Evolutionary conservation across 2,113 vertebrate species (phyloP).

Genomic region (Acanthisitta chloris): DNA sequence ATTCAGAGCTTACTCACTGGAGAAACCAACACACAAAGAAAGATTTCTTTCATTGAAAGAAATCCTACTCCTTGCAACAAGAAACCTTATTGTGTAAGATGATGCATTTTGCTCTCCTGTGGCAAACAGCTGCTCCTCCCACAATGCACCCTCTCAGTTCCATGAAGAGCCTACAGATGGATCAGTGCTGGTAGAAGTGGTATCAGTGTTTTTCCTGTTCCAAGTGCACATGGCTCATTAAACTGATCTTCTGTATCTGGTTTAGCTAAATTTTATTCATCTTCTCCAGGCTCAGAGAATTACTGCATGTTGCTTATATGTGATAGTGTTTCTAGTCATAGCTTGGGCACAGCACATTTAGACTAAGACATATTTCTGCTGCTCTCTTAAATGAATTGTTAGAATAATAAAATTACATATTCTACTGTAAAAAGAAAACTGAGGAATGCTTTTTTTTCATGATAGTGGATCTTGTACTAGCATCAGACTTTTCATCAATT

Average conservation of each 20-base stretch:
- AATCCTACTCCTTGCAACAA: background rate
- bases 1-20: background rate
- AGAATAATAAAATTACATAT: background rate
- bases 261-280: background rate
- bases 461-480: background rate
- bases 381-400: background rate
- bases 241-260: background rate
- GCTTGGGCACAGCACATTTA: background rate
- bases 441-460: background rate
- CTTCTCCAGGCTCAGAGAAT: background rate
- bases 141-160: background rate
- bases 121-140: background rate
- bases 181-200: background rate
- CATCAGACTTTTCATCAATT: background rate
- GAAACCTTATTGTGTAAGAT: background rate
- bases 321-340: background rate
- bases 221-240: background rate
- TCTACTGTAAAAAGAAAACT: background rate
- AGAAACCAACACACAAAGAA: background rate
- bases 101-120: background rate
- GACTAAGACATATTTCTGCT: background rate
- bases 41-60: background rate
- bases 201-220: background rate
- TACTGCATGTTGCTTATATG: background rate
- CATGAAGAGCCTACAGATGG: background rate